A percentile compares a stretch with the other conserved stretches of the same genome.
phyloP scores from a whole-genome alignment of 2,113 vertebrate genomes.

The Alexandromys fortis region DNA sequence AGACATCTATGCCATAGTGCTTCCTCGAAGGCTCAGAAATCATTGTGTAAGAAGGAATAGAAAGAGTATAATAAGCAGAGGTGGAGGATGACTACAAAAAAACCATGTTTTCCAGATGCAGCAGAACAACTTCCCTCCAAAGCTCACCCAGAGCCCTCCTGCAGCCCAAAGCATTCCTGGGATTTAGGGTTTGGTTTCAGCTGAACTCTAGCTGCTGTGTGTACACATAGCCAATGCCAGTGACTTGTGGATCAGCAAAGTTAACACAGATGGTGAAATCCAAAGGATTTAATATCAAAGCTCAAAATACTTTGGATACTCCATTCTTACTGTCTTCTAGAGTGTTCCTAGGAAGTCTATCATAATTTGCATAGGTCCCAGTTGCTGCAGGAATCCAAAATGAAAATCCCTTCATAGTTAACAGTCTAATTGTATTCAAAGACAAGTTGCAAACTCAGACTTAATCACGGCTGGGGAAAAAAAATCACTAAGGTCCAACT shows the following conservation, averaged over 20 bases:
- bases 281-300: neutral
- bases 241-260: neutral
- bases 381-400: neutral
- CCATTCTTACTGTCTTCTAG: neutral
- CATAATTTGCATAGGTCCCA: neutral
- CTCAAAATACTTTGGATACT: neutral
- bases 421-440: neutral
- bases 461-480: neutral
- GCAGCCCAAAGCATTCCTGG: neutral
- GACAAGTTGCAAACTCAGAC: conserved; percentile 3
- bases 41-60: neutral
- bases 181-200: neutral
- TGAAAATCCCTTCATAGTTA: neutral
- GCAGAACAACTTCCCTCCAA: neutral
- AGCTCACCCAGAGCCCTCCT: neutral
- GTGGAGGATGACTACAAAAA: neutral
- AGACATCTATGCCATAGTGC: no score
- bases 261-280: neutral
- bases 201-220: neutral
- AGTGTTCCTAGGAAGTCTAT: neutral
- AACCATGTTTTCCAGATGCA: neutral
- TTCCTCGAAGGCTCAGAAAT: neutral
- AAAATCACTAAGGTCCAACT: conserved; percentile 17
- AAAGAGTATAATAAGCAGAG: neutral
- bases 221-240: neutral